Base-by-base conservation (phyloP, 2,797 vertebrate species). In the Tachyglossus aculeatus region DNA sequence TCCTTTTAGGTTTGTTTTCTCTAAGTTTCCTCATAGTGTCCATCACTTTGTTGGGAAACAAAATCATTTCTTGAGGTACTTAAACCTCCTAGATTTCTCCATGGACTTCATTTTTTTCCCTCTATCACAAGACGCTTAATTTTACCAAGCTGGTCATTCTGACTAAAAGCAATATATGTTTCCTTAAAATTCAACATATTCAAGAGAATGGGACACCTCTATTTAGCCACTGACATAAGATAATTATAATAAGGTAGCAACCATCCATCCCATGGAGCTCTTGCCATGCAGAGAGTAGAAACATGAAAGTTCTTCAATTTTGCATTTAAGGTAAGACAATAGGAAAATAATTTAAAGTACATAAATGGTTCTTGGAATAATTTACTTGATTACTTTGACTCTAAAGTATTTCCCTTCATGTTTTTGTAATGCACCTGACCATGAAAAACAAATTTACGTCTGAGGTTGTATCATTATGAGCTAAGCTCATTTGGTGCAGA, bases 341-440 rank as follows among this genome's bases (percentile, higher is more conserved):
- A 74, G 9, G 62, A 74, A 59, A 77, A 71, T 19, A 60, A 81
- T 37, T 72, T 80, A 66, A 86, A 83, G 50, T 24, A 67, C 32
- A 5, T 55, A 88, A 81, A 57, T 57, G 31, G 12, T 54, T 69
- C 59, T 81, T 67, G 32, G 67, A 84, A 89, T 85, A 85, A 87
- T 76, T 88, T 86, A 80, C 74, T 88, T 89, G 82, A 87, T 90
- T 88, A 84, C 70, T 87, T 19, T 13, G 86, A 79, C 37, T 51
- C 41, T 44, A 69, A 48, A 88, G 50, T 81, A 82, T 83, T 90
- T 90, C 82, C 53, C 70, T 86, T 88, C 71, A 25, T 74, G 52
- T 82, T 89, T 87, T 79, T 80, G 60, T 85, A 91, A 88, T 84
- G 78, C 89, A 88, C 74, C 58, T 82, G 73, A 87, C 78, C 82